Percentiles rank a stretch among this genome's conserved stretches.
phyloP scores from a whole-genome alignment of 2,888 invertebrate genomes.

The Philonicus albiceps region DNA sequence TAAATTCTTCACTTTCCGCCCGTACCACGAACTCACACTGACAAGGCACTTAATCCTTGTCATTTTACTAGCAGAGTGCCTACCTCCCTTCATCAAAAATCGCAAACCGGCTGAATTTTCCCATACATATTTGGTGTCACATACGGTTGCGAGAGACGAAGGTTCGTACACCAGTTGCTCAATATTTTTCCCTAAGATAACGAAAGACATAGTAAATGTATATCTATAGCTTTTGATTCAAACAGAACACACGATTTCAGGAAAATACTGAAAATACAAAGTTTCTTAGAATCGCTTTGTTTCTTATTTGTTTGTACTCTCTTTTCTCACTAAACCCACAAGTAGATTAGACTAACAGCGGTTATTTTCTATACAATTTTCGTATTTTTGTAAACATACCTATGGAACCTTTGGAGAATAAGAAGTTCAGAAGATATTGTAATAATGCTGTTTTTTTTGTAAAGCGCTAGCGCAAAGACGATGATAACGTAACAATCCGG shows the following conservation, averaged over 20 bases:
- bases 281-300: conserved; percentile 4
- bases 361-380: no score
- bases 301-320: background rate
- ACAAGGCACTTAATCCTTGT: conserved; percentile 27
- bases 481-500: background rate
- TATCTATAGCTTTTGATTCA: background rate
- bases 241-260: background rate
- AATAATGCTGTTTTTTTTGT: background rate
- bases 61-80: background rate
- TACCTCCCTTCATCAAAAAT: background rate
- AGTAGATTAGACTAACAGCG: background rate
- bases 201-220: background rate
- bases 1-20: background rate
- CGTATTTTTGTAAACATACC: background rate
- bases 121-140: background rate
- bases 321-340: background rate
- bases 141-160: background rate
- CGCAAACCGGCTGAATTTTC: background rate
- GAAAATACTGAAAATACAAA: background rate
- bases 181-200: background rate
- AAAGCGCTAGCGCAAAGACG: background rate
- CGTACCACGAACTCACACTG: background rate
- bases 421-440: background rate
- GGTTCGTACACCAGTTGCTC: conserved; percentile 15
- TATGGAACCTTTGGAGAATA: background rate